A percentile compares a stretch with the other conserved stretches of the same genome.
phyloP scores from a whole-genome alignment of 2,113 vertebrate species.

The human (Homo sapiens) region GRCh38 chrX:20834001-20834500 shows the following conservation, averaged over 20 bases:
- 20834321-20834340: not conserved
- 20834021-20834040: not conserved
- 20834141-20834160: not conserved
- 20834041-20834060: not conserved
- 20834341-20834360: not conserved
- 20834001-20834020: not conserved
- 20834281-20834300: not conserved
- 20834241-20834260: not conserved
- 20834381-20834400: not conserved
- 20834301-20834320: not conserved
- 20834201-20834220: not conserved
- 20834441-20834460: not conserved
- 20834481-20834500: not conserved
- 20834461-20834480: not conserved
- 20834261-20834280: not conserved
- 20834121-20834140: not conserved
- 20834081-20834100: not conserved
- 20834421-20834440: not conserved
- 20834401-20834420: not conserved
- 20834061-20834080: not conserved
- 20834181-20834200: not conserved
- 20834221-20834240: not conserved
- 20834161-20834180: not conserved
- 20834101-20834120: not conserved
- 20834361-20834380: not conserved